Evolutionary conservation across 2,113 vertebrate genomes (phyloP), one percentile per base, ranked within the genome.

Genomic region (Dermatemys mawii): DNA sequence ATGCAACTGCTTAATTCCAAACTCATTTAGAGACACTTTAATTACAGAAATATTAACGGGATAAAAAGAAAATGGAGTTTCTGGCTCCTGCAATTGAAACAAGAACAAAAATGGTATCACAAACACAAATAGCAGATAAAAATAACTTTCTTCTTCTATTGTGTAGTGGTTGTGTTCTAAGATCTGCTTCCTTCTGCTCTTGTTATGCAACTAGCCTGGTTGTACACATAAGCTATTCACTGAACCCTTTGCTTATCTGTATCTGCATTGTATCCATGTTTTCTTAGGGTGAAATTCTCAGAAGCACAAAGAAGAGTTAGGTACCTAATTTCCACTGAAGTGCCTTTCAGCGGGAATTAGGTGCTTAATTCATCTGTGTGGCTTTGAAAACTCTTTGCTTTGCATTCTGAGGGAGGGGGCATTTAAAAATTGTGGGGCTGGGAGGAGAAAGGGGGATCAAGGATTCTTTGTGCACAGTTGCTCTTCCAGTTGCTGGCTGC

Each of bases 111-210:
- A 83, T 75, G 5, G 4, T 78, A 67, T 49, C 81, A 95, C 83
- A 94, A 87, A 49, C 53, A 0, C 24, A 94, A 70, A 53, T 73
- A 67, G 92, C 38, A 44, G 38, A 26, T 84, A 50, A 90, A 46
- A 92, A 76, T 75, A 88, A 90, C 78, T 90, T 95, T 92, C 80
- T 67, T 91, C 90, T 94, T 49, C 89, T 86, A 95, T 35, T 86
- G 3, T 76, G 48, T 57, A 78, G 79, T 88, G 49, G 32, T 73
- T 79, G 12, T 24, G 60, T 88, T 41, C 78, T 87, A 76, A 94
- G 92, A 86, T 81, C 83, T 87, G 93, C 94, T 78, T 6, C n/a
- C 57, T 86, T 90, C 70, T 75, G 21, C 24, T 75, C 83, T 90
- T 83, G 93, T 41, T 82, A 83, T 95, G 94, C 53, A 67, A 4